Base-by-base conservation (phyloP, 2,113 vertebrate species). In the Larimichthys crocea region DNA sequence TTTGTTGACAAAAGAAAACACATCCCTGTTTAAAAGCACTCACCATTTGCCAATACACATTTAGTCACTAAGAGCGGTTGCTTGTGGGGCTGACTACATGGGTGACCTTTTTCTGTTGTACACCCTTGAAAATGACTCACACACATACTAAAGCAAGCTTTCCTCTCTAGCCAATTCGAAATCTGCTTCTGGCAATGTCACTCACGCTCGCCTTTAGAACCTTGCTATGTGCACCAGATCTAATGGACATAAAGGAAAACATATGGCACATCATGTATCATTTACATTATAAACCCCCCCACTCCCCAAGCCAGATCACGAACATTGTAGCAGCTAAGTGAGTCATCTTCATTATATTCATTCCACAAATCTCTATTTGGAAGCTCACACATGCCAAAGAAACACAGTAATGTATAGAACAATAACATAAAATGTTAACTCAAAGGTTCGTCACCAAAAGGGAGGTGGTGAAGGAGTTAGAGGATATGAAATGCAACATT, bases 101-200 rank as follows among this genome's bases (percentile, higher is more conserved):
- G 64, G 75, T 88, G 78, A 91, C 88, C 90, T 92, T 86, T 88
- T 66, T 31, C 24, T 78, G 57, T 82, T 55, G 20, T 62, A 79
- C 72, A 79, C 83, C 90, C 92, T 91, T 91, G 90, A 91, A 88
- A 89, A 89, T 84, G 84, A 87, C 85, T 82, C 86, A 86, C 75
- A 80, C 35, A 67, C 56, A 71, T 20, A 46, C 62, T 57, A 64
- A 83, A 81, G 62, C 65, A 82, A 76, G 73, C 84, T 57, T 79
- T 88, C 65, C 76, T 92, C 89, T 90, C 89, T 53, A 71, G 86
- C 86, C 82, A 90, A 88, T 92, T 92, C 82, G 17, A 91, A 85
- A 84, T 74, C 67, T 50, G 89, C 91, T 89, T 59, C 80, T 53
- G 92, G 92, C 90, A 92, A 92, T 82, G 89, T 91, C 86, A 82